Percentiles rank a stretch among this genome's conserved stretches.
Evolutionary conservation across 2,888 invertebrate species (phyloP).

Genomic region (Leucophenga montana): DNA sequence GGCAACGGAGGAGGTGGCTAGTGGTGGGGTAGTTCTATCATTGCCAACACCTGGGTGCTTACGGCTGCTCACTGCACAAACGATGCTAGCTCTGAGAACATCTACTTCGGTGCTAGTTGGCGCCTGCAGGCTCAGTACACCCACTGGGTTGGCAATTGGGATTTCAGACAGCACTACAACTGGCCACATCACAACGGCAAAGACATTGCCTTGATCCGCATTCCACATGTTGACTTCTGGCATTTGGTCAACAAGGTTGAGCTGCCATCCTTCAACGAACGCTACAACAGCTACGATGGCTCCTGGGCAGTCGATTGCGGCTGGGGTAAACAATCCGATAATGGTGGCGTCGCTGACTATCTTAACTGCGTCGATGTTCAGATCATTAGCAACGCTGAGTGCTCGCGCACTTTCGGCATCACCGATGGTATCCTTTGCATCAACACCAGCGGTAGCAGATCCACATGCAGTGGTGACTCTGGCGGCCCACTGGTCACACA

Average conservation of each 20-base stretch:
- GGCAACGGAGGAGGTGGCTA: not conserved
- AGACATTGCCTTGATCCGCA: slow-evolving; percentile 62
- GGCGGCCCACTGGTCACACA: slow-evolving; percentile 62
- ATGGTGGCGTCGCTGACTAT: slow-evolving; percentile 48
- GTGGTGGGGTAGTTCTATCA: slow-evolving; percentile 18
- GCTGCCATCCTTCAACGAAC: slow-evolving; percentile 45
- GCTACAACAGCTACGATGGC: slow-evolving; percentile 57
- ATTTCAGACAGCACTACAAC: slow-evolving; percentile 16
- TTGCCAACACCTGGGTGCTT: not conserved
- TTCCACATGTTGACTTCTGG: too few relatives aligned
- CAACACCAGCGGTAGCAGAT: slow-evolving; percentile 47
- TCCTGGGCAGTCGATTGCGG: slow-evolving; percentile 70
- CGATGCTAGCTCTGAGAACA: slow-evolving; percentile 48
- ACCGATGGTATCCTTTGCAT: slow-evolving; percentile 55
- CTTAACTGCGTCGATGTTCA: slow-evolving; percentile 66
- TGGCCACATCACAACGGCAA: slow-evolving; percentile 39
- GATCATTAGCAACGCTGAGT: slow-evolving; percentile 64
- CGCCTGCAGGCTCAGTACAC: slow-evolving; percentile 52
- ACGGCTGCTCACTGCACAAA: slow-evolving; percentile 18
- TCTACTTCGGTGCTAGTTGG: slow-evolving; percentile 58
- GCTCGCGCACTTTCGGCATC: slow-evolving; percentile 47
- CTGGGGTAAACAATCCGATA: slow-evolving; percentile 71
- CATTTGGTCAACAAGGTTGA: slow-evolving; percentile 43
- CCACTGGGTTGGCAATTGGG: slow-evolving; percentile 46
- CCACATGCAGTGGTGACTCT: slow-evolving; percentile 65